Percentiles rank a stretch among this genome's conserved stretches.
Conservation (phyloP, 2,113 vertebrate species). For the Nanorana parkeri region DNA sequence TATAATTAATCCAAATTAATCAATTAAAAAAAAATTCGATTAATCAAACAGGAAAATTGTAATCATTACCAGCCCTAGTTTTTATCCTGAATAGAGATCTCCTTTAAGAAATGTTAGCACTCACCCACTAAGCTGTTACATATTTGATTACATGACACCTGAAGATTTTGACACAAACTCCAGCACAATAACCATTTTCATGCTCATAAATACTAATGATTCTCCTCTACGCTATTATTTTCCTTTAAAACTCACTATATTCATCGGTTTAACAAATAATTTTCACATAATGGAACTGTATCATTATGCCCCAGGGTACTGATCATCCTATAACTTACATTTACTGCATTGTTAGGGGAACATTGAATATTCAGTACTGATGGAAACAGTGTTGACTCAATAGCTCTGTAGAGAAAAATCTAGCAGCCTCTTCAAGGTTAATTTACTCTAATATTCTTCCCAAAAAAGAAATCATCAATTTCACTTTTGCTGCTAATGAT, state of each 20-base stretch:
- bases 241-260: not conserved
- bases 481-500: slow-evolving; percentile 28
- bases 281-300: not conserved
- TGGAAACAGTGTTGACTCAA: slow-evolving; percentile 10
- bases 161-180: too few species aligned
- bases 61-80: too few species aligned
- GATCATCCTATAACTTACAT: not conserved
- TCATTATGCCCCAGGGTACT: not conserved
- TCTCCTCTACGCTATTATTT: not conserved
- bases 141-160: too few species aligned
- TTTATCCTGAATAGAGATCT: too few species aligned
- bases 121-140: too few species aligned
- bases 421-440: slow-evolving; percentile 18
- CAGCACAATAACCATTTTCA: not conserved
- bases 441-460: slow-evolving; percentile 34
- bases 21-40: too few species aligned
- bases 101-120: too few species aligned
- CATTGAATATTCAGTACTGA: not conserved
- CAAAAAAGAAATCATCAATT: slow-evolving; percentile 32
- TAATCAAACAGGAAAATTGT: too few species aligned
- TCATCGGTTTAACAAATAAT: not conserved
- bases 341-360: slow-evolving; percentile 3
- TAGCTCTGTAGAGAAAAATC: slow-evolving; percentile 12
- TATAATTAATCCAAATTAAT: too few species aligned
- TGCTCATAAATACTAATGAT: not conserved